Base-by-base conservation (phyloP, 2,888 invertebrate genomes). In the Norana najaformis region DNA sequence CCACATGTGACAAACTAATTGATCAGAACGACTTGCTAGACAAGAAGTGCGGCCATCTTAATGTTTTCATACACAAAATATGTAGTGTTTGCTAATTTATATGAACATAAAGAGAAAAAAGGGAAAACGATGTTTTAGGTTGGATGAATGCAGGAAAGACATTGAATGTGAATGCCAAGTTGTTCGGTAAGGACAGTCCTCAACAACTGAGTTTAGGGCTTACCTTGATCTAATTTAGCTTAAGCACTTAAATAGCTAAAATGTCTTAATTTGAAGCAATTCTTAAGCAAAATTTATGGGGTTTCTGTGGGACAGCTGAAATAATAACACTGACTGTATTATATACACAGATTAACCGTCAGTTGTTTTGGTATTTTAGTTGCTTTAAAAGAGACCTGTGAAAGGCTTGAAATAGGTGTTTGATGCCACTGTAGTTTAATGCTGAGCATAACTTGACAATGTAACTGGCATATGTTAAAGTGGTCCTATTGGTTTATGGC, bases 81-180 rank as follows among this genome's bases (percentile, higher is more conserved):
- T n/a, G n/a, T 69, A 0, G n/a, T 0, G 30, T 69, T 69, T 69
- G n/a, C n/a, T 23, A 20, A 6, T 47, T 69, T 69, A 8, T 69
- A n/a, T 69, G 69, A 69, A 69, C 69, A 69, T 11, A n/a, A n/a
- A 47, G 23, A 47, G 69, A 69, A 13, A 69, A 69, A n/a, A 69
- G 8, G 4, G 30, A 2, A 1, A 69, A 69, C 69, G n/a, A 69
- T 69, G 69, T 69, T 69, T 69, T 69, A 69, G 69, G 69, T 69
- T 69, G 69, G 69, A 69, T 69, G 69, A 69, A 69, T 69, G 13
- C 69, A 69, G 69, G 30, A 69, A 69, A 69, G 69, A 69, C 69
- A 69, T 69, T n/a, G 69, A 30, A 69, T 69, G 69, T 69, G 69
- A 69, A 69, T 69, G 69, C 69, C 69, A 69, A 69, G n/a, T 69